Conservation (phyloP, 2,113 vertebrate species). For the Indicator indicator region DNA sequence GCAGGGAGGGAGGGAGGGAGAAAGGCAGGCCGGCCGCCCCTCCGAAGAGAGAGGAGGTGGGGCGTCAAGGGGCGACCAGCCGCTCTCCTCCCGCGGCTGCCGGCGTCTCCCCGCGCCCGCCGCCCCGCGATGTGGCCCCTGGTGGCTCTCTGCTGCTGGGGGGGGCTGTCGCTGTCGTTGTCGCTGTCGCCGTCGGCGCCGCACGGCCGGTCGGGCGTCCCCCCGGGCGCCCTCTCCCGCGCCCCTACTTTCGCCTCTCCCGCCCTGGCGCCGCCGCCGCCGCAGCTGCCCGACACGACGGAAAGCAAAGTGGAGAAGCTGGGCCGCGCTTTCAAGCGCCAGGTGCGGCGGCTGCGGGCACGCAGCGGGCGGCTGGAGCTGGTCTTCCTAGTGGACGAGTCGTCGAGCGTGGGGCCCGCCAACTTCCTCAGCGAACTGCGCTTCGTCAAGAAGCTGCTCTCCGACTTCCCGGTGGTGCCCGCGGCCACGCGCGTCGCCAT, state of each 20-base stretch:
- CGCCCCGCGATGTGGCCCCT: slow-evolving; percentile 71
- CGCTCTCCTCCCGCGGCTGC: background rate
- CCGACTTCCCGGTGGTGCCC: slow-evolving; percentile 93
- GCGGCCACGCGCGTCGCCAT: slow-evolving; percentile 93
- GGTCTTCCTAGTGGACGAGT: slow-evolving; percentile 97
- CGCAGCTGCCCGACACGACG: slow-evolving; percentile 79
- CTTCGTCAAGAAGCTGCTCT: slow-evolving; percentile 95
- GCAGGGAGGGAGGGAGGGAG: no score
- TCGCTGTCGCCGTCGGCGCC: slow-evolving; percentile 32
- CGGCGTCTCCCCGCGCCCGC: background rate
- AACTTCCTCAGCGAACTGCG: slow-evolving; percentile 95
- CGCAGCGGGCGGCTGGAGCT: slow-evolving; percentile 87
- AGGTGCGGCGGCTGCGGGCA: slow-evolving; percentile 89
- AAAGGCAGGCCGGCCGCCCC: background rate
- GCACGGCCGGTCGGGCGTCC: slow-evolving; percentile 57
- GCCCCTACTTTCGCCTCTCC: slow-evolving; percentile 7
- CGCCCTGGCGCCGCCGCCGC: slow-evolving; percentile 24
- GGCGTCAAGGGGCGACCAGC: slow-evolving; percentile 23
- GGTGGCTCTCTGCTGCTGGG: slow-evolving; percentile 71
- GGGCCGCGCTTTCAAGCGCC: slow-evolving; percentile 88
- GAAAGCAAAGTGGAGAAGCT: slow-evolving; percentile 90
- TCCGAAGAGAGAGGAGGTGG: background rate
- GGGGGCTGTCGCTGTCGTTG: slow-evolving; percentile 47
- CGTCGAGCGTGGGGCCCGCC: slow-evolving; percentile 90
- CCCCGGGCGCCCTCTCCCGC: slow-evolving; percentile 35